Conservation (phyloP, 2,888 invertebrate species). For the Euclidia mi region DNA sequence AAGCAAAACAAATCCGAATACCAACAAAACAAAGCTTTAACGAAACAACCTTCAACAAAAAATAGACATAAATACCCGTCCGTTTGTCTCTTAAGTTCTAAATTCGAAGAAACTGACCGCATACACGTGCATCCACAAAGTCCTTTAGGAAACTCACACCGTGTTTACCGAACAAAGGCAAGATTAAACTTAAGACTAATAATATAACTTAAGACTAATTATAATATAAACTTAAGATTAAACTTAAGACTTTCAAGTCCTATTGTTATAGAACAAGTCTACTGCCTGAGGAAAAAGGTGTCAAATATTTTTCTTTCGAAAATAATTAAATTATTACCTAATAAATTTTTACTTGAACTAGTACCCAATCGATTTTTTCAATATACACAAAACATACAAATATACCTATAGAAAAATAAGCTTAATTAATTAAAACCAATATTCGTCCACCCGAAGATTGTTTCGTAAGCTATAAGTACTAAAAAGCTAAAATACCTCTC, state of each 20-base stretch:
- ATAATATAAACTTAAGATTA: slow-evolving; percentile 62
- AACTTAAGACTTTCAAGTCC: slow-evolving; percentile 35
- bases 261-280: neutral
- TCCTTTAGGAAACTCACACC: slow-evolving; percentile 52
- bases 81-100: slow-evolving; percentile 49
- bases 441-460: too few relatives aligned
- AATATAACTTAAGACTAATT: slow-evolving; percentile 49
- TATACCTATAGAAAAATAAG: too few relatives aligned
- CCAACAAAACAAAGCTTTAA: slow-evolving; percentile 7
- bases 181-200: too few relatives aligned
- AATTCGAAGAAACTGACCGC: slow-evolving; percentile 60
- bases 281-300: too few relatives aligned
- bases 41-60: slow-evolving; percentile 39
- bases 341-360: too few relatives aligned
- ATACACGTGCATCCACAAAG: slow-evolving; percentile 54
- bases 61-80: slow-evolving; percentile 47
- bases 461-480: too few relatives aligned
- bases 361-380: too few relatives aligned
- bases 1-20: neutral
- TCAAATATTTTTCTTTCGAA: too few relatives aligned
- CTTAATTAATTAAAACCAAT: too few relatives aligned
- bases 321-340: too few relatives aligned
- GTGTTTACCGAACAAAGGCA: slow-evolving; percentile 57
- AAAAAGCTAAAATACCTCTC: too few relatives aligned
- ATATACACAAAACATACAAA: too few relatives aligned